Percentiles rank a stretch among this genome's conserved stretches.
Conservation (phyloP, 2,888 invertebrate genomes). For the Stenichneumon culpator region DNA sequence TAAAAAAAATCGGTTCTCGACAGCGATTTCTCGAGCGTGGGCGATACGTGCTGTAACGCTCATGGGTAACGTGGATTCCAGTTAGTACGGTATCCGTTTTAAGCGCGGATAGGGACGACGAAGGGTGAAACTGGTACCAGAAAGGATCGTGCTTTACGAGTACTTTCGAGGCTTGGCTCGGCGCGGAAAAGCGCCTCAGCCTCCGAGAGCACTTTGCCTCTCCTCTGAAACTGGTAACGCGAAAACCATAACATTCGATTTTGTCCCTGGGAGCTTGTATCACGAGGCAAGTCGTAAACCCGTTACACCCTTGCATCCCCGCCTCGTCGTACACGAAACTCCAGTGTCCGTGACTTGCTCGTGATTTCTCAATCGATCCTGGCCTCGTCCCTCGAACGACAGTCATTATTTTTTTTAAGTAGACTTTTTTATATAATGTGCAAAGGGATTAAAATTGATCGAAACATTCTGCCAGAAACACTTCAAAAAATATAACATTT, state of each 20-base stretch:
- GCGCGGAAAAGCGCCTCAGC: slow-evolving; percentile 43
- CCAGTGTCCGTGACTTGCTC: not conserved
- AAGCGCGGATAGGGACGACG: slow-evolving; percentile 37
- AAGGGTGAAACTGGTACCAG: not conserved
- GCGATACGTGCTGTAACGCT: slow-evolving; percentile 26
- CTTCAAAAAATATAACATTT: not conserved
- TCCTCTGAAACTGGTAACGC: slow-evolving; percentile 50
- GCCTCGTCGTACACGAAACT: slow-evolving; percentile 7
- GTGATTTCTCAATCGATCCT: not conserved
- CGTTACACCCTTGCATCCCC: slow-evolving; percentile 15
- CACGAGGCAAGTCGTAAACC: slow-evolving; percentile 46
- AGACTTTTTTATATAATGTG: no score
- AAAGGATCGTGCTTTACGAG: slow-evolving; percentile 68
- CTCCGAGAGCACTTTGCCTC: slow-evolving; percentile 32
- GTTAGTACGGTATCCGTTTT: slow-evolving; percentile 21
- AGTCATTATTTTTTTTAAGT: not conserved
- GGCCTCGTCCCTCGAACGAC: not conserved
- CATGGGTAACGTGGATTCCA: slow-evolving; percentile 10
- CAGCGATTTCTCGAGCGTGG: slow-evolving; percentile 4
- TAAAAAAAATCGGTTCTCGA: not conserved
- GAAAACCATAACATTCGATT: slow-evolving; percentile 70
- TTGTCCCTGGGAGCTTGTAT: slow-evolving; percentile 43
- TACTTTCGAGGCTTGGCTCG: slow-evolving; percentile 48
- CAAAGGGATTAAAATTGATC: not conserved
- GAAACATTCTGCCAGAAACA: no score